phyloP scores from a whole-genome alignment of 1,140 invertebrate species.

The Formica selysi region DNA sequence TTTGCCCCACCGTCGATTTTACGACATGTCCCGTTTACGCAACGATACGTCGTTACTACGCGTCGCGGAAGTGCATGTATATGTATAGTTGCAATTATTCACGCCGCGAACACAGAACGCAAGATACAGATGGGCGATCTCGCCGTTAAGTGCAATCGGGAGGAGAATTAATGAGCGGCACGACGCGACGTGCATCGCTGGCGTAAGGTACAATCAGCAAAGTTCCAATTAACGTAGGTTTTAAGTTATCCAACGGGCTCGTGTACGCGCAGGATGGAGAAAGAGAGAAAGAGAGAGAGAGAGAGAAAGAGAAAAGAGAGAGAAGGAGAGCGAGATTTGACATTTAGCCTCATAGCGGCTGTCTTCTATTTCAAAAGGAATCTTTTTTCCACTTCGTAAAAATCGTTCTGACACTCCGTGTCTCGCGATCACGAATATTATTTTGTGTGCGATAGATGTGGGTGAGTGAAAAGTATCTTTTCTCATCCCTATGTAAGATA shows the following conservation, averaged over 20 bases:
- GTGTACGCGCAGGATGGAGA: neutral
- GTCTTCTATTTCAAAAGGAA: conserved; percentile 32
- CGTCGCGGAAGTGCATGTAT: conserved; percentile 40
- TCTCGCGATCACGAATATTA: conserved; percentile 39
- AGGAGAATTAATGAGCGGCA: conserved; percentile 75
- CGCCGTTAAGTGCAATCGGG: conserved; percentile 73
- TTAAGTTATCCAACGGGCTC: conserved; percentile 71
- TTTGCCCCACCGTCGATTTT: neutral
- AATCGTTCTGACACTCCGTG: conserved; percentile 31
- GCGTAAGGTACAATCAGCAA: conserved; percentile 84
- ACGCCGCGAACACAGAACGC: conserved; percentile 66
- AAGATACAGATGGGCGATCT: conserved; percentile 65
- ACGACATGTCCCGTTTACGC: conserved; percentile 32
- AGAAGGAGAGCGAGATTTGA: conserved; percentile 44
- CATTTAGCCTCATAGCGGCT: conserved; percentile 37
- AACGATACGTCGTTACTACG: conserved; percentile 13
- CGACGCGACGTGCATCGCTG: conserved; percentile 80
- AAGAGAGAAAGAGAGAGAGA: neutral
- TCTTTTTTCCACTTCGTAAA: conserved; percentile 31
- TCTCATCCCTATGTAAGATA: conserved; percentile 13
- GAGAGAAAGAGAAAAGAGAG: conserved; percentile 21
- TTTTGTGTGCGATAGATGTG: conserved; percentile 17
- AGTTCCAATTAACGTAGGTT: conserved; percentile 81
- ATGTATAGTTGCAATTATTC: conserved; percentile 64
- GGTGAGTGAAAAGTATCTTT: neutral